Evolutionary conservation across 2,888 invertebrate species (phyloP).

Genomic region (Eupithecia vulgata): DNA sequence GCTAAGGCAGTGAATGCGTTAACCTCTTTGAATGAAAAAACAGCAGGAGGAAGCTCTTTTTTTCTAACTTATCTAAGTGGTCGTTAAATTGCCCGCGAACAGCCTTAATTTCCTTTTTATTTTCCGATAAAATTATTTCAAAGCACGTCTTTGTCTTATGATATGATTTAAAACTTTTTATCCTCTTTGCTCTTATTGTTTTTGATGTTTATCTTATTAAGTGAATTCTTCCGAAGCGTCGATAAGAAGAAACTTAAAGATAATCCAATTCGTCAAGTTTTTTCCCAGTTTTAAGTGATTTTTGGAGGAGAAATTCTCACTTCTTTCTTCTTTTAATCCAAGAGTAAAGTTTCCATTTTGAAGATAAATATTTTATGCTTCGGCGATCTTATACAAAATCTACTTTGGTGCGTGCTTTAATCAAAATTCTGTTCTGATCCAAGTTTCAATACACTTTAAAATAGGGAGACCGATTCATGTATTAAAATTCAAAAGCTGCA

Average conservation of each 20-base stretch:
- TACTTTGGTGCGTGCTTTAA: constrained; percentile 1
- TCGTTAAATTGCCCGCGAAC: neutral
- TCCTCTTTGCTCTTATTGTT: constrained; percentile 22
- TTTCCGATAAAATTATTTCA: constrained; percentile 4
- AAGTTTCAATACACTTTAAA: neutral
- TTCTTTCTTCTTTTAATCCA: neutral
- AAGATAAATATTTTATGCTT: neutral
- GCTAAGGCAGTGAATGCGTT: neutral
- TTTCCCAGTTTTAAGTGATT: neutral
- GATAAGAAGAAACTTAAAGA: constrained; percentile 15
- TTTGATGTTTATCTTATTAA: constrained; percentile 25
- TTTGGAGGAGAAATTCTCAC: neutral
- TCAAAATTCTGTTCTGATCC: neutral
- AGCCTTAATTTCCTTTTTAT: constrained; percentile 2
- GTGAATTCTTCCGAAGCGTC: constrained; percentile 22
- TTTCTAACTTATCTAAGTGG: neutral
- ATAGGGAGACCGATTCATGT: neutral
- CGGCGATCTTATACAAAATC: neutral
- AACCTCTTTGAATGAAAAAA: neutral
- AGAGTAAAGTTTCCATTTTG: neutral
- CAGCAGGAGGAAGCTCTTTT: neutral
- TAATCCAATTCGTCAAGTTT: constrained; percentile 20
- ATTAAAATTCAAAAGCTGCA: neutral
- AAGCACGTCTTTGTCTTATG: constrained; percentile 11
- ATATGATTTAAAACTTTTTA: constrained; percentile 17